Evolutionary conservation across 2,113 vertebrate species (phyloP), one percentile per base, ranked within the genome.

Genomic region (Corydoras sp.): DNA sequence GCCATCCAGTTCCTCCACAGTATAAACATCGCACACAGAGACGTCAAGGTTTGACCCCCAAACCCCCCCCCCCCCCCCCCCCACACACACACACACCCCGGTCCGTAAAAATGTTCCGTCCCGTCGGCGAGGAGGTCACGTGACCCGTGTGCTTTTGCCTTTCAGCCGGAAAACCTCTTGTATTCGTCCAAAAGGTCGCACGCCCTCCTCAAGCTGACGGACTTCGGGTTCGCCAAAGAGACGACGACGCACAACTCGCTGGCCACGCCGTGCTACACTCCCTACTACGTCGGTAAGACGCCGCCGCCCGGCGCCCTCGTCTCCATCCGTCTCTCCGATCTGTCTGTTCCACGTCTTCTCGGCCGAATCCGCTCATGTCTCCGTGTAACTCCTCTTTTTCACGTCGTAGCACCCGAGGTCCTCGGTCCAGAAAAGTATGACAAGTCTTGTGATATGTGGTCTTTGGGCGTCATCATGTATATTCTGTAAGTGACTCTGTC

Each of bases 381-480:
- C 51, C 65, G 29, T 71, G 56, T 66, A 60, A 55, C 32, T 75
- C n/a, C 54, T 65, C 5, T 10, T 24, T 84, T 72, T 64, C 53
- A 79, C 7, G 79, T 79, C 85, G 64, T 83, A 98, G 96, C 96
- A 80, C 97, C 97, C 0, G 97, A 99, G 81, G 95, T 98, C 72
- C 89, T 99, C 75, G 97, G 97, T 43, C 97, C 97, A 0, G 97
- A 98, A 86, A 98, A 98, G 79, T 99, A 99, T 8, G 97, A 99
- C 87, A 98, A 99, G 82, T 99, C 97, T 66, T 99, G 97, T 76
- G 97, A 99, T 86, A 99, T 99, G 96, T 99, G 97, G 97, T 99
- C 97, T 14, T 84, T 99, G 31, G 96, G 96, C 0, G 96, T 99
- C 90, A 98, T 99, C 86, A 99, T 99, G 97, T 99, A 99, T 75